Evolutionary conservation across 2,888 invertebrate species (phyloP).

Genomic region (Hecatera dysodea): DNA sequence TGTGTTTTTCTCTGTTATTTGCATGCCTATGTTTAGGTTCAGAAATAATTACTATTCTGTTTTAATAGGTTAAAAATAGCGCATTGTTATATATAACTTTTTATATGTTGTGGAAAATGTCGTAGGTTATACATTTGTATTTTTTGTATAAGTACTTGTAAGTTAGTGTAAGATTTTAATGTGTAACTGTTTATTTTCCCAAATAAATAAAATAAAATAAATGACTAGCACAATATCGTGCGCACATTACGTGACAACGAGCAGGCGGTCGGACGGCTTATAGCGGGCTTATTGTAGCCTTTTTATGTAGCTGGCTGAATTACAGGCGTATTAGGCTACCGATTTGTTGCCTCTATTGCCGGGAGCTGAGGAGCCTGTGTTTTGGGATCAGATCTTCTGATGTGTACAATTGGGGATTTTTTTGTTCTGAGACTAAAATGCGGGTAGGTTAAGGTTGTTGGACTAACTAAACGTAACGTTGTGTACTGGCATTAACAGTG

Average conservation of each 20-base stretch:
- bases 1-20: too few relatives aligned
- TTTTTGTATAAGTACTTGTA: too few relatives aligned
- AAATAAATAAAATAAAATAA: too few relatives aligned
- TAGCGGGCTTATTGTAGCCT: slow-evolving; percentile 56
- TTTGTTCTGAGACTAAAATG: slow-evolving; percentile 2
- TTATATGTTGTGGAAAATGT: too few relatives aligned
- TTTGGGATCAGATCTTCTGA: slow-evolving; percentile 16
- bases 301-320: slow-evolving; percentile 63
- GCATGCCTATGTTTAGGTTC: too few relatives aligned
- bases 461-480: not conserved
- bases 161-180: too few relatives aligned
- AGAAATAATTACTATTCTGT: too few relatives aligned
- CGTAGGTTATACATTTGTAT: too few relatives aligned
- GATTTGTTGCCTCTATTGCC: slow-evolving; percentile 59
- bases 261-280: slow-evolving; percentile 56
- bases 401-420: not conserved
- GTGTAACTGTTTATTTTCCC: too few relatives aligned
- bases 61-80: too few relatives aligned
- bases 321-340: slow-evolving; percentile 57
- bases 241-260: slow-evolving; percentile 67
- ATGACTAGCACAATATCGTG: slow-evolving; percentile 56
- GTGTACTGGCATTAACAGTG: not conserved
- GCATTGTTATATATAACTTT: too few relatives aligned
- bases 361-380: not conserved
- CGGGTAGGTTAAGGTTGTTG: not conserved